Evolutionary conservation across 2,888 invertebrate species (phyloP).

Genomic region (Ferdinandea cuprea): DNA sequence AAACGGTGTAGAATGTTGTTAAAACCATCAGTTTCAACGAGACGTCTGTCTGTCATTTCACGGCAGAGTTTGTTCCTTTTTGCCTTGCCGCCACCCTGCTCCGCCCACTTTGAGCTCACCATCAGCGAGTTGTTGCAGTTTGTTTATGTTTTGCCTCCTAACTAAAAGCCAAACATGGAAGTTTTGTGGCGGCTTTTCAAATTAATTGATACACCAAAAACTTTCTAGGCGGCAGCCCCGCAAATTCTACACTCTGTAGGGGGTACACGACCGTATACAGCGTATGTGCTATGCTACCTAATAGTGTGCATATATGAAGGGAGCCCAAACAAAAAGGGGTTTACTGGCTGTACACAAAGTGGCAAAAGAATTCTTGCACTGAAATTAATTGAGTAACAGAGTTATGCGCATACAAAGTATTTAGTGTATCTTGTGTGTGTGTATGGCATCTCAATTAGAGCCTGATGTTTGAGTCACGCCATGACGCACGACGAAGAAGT

Average conservation of each 20-base stretch:
- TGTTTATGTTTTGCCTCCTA: constrained; percentile 67
- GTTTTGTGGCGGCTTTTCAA: constrained; percentile 73
- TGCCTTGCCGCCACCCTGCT: not conserved
- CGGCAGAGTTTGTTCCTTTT: not conserved
- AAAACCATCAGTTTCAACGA: constrained; percentile 23
- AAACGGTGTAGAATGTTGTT: constrained; percentile 27
- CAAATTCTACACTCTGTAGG: not conserved
- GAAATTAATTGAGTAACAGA: constrained; percentile 72
- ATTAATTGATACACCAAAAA: constrained; percentile 73
- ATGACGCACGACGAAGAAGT: constrained; percentile 48
- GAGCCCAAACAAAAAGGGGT: constrained; percentile 7
- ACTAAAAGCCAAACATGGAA: constrained; percentile 69
- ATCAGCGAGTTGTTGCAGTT: constrained; percentile 65
- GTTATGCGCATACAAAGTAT: constrained; percentile 66
- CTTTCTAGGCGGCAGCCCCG: constrained; percentile 43
- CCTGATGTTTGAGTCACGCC: constrained; percentile 22
- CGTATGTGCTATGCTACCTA: too few relatives aligned
- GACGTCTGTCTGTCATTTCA: constrained; percentile 31
- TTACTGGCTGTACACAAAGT: constrained; percentile 46
- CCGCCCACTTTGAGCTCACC: constrained; percentile 12
- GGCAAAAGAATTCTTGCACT: constrained; percentile 65
- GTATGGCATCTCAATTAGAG: constrained; percentile 67
- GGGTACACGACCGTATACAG: not conserved
- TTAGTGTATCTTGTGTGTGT: constrained; percentile 63
- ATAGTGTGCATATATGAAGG: constrained; percentile 10